A percentile compares a stretch with the other conserved stretches of the same genome.
phyloP scores from a whole-genome alignment of 1,140 invertebrate genomes.

The Homarus americanus region DNA sequence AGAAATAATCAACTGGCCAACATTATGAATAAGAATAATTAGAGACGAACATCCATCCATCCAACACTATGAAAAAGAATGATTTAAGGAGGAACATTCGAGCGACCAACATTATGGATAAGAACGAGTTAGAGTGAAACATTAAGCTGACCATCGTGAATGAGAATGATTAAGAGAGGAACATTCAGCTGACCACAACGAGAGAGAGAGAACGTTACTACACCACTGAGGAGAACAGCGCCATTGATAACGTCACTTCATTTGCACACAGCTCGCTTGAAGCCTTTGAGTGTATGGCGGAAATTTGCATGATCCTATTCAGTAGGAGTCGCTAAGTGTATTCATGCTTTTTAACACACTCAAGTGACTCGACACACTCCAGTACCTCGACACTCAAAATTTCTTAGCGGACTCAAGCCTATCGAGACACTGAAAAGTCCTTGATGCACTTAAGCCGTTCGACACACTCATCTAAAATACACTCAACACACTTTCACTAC shows the following conservation, averaged over 20 bases:
- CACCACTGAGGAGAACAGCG: background rate
- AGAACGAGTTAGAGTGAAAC: too few species aligned
- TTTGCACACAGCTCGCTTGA: constrained; percentile 15
- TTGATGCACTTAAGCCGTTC: background rate
- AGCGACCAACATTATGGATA: too few species aligned
- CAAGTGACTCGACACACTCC: background rate
- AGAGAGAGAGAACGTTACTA: background rate
- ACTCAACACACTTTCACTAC: too few species aligned
- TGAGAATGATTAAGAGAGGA: background rate
- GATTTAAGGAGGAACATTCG: too few species aligned
- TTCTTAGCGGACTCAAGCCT: background rate
- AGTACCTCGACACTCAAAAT: background rate
- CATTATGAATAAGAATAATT: too few species aligned
- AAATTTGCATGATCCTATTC: constrained; percentile 1
- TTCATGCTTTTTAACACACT: background rate
- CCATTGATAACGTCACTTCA: constrained; percentile 22
- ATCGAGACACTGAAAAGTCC: background rate
- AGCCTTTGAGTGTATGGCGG: background rate
- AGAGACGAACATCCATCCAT: too few species aligned
- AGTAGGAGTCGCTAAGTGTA: background rate
- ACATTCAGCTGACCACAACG: background rate
- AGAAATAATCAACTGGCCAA: too few species aligned
- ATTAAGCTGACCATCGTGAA: too few species aligned
- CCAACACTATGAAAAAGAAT: too few species aligned
- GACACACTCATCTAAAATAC: background rate